phyloP scores from a whole-genome alignment of 1,140 invertebrate genomes.

The Anastrepha ludens region DNA sequence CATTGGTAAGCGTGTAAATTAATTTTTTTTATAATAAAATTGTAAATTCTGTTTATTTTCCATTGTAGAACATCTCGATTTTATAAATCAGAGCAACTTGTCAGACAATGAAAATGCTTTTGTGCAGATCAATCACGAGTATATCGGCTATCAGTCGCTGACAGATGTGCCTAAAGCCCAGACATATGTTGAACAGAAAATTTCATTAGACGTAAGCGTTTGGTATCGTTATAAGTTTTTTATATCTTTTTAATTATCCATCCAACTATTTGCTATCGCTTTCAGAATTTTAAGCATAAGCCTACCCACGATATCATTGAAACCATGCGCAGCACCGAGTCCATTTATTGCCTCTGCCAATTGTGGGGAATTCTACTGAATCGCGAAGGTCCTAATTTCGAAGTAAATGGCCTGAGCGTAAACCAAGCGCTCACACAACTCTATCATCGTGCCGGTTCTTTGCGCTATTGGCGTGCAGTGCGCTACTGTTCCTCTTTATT shows the following conservation, averaged over 20 bases:
- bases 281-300: slow-evolving; percentile 74
- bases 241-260: too few species aligned
- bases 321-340: slow-evolving; percentile 81
- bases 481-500: slow-evolving; percentile 95
- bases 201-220: slow-evolving; percentile 77
- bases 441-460: slow-evolving; percentile 90
- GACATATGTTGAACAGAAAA: slow-evolving; percentile 81
- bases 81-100: slow-evolving; percentile 87
- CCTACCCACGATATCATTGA: slow-evolving; percentile 85
- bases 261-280: too few species aligned
- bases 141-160: slow-evolving; percentile 96
- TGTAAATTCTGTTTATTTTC: slow-evolving; percentile 54
- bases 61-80: slow-evolving; percentile 93
- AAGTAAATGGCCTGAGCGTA: slow-evolving; percentile 80
- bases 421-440: slow-evolving; percentile 84
- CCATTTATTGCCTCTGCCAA: slow-evolving; percentile 87
- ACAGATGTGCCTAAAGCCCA: slow-evolving; percentile 94
- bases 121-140: slow-evolving; percentile 91
- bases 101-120: slow-evolving; percentile 85
- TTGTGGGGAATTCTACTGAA: slow-evolving; percentile 90
- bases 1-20: slow-evolving; percentile 79
- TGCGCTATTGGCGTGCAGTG: slow-evolving; percentile 95
- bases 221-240: not conserved
- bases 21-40: slow-evolving; percentile 41
- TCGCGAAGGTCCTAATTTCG: slow-evolving; percentile 87